Conservation (phyloP, 2,888 invertebrate species). For the Leucophenga montana region DNA sequence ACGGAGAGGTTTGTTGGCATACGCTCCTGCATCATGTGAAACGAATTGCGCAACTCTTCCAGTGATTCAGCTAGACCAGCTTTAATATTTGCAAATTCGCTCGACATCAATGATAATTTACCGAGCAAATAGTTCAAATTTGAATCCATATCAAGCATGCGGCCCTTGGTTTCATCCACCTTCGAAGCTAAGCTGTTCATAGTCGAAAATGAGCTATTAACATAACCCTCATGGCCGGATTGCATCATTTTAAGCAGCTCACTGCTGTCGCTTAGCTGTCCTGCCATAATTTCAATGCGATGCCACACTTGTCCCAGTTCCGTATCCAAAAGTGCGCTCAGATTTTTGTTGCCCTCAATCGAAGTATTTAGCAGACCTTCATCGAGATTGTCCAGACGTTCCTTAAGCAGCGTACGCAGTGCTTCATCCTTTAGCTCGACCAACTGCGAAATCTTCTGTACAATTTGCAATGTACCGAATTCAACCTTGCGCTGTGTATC, state of each 20-base stretch:
- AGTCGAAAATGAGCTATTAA: slow-evolving; percentile 83
- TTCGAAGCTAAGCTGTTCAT: slow-evolving; percentile 87
- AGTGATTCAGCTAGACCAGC: slow-evolving; percentile 82
- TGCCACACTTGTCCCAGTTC: slow-evolving; percentile 91
- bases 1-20: slow-evolving; percentile 70
- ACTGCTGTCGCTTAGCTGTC: slow-evolving; percentile 85
- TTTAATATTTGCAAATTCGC: slow-evolving; percentile 89
- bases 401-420: slow-evolving; percentile 79
- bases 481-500: slow-evolving; percentile 89
- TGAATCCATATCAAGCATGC: slow-evolving; percentile 85
- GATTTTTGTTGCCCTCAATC: slow-evolving; percentile 80
- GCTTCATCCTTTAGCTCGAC: slow-evolving; percentile 79
- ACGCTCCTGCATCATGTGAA: slow-evolving; percentile 77
- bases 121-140: slow-evolving; percentile 89
- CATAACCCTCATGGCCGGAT: slow-evolving; percentile 84
- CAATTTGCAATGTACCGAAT: slow-evolving; percentile 87
- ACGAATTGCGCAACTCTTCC: slow-evolving; percentile 80
- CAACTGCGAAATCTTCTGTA: slow-evolving; percentile 82
- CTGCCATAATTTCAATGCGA: slow-evolving; percentile 91
- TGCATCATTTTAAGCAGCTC: slow-evolving; percentile 82
- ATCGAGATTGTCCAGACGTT: slow-evolving; percentile 82
- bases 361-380: slow-evolving; percentile 82
- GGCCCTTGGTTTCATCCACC: slow-evolving; percentile 83
- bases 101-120: slow-evolving; percentile 84
- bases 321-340: slow-evolving; percentile 84